A percentile compares a stretch with the other conserved stretches of the same genome.
These are phyloP conservation scores for Rhagologus leucostigma DNA, from an alignment of 2,113 vertebrate genomes.

Conservation along the genomic window DNA sequence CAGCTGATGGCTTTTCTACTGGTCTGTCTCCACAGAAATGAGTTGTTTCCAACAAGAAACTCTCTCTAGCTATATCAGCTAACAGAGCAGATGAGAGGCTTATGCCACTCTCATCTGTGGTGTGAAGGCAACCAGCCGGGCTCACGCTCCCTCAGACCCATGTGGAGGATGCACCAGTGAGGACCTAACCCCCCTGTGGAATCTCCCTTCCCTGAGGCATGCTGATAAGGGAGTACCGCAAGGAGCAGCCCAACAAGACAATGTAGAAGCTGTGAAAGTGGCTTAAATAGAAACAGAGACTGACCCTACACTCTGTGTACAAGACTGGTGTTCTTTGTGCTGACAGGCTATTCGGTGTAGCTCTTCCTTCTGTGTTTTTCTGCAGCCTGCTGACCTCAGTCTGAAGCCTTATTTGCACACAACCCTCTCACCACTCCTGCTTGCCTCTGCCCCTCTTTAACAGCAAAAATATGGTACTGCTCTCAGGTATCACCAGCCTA, in stretches of 20 bases:
- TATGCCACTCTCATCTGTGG: fast-evolving
- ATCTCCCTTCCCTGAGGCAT: not conserved
- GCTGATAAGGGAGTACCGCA: not conserved
- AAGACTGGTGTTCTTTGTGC: not conserved
- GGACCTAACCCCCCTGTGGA: not conserved
- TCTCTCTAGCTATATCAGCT: not conserved
- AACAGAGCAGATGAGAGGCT: not conserved
- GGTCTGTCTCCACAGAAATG: not conserved
- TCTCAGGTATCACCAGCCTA: not conserved
- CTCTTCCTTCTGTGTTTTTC: not conserved
- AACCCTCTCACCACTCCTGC: not conserved
- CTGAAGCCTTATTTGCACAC: not conserved
- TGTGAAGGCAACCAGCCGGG: not conserved
- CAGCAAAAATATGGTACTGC: not conserved
- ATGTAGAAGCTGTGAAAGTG: not conserved
- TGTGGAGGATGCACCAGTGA: not conserved
- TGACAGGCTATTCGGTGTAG: not conserved
- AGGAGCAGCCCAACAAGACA: not conserved
- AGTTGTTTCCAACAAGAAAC: not conserved
- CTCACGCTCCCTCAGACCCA: not conserved
- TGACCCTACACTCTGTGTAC: not conserved
- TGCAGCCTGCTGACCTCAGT: not conserved
- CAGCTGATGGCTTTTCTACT: not conserved
- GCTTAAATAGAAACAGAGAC: not conserved
- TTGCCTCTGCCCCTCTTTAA: not conserved